Percentiles rank a stretch among this genome's conserved stretches.
phyloP scores from a whole-genome alignment of 2,888 invertebrate genomes.

The Trachelus tabidus region DNA sequence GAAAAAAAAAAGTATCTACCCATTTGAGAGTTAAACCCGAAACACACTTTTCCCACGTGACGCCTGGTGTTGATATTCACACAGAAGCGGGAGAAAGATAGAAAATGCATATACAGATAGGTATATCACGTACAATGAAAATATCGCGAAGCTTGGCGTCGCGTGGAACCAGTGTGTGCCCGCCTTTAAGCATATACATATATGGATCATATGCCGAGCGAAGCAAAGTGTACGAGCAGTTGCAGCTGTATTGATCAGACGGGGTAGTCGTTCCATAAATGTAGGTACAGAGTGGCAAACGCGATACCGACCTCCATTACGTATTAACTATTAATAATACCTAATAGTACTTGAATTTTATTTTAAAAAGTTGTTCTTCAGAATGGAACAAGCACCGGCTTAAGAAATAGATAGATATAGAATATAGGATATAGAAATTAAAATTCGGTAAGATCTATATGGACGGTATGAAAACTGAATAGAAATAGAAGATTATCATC shows the following conservation, averaged over 20 bases:
- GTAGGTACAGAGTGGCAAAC: constrained; percentile 28
- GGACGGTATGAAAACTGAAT: not conserved
- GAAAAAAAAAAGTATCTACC: not conserved
- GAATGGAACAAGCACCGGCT: not conserved
- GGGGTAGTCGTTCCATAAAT: constrained; percentile 32
- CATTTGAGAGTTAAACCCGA: not conserved
- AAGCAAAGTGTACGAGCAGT: constrained; percentile 26
- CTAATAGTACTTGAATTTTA: not conserved
- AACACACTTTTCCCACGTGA: not conserved
- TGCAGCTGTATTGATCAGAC: constrained; percentile 34
- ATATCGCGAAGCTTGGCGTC: not conserved
- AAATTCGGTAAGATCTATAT: not conserved
- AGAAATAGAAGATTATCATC: not conserved
- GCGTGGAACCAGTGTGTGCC: not conserved
- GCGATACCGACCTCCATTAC: constrained; percentile 19
- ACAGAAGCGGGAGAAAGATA: not conserved
- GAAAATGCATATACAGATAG: not conserved
- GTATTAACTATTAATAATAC: not conserved
- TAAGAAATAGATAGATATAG: not conserved
- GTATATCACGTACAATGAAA: not conserved
- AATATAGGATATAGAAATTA: not conserved
- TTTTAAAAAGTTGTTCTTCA: not conserved
- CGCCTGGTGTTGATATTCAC: not conserved
- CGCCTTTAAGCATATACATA: not conserved
- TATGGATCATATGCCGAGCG: constrained; percentile 14